These are phyloP conservation scores for Pachyuromys duprasi DNA, from an alignment of 2,797 vertebrate species.

Conservation along the genomic window DNA sequence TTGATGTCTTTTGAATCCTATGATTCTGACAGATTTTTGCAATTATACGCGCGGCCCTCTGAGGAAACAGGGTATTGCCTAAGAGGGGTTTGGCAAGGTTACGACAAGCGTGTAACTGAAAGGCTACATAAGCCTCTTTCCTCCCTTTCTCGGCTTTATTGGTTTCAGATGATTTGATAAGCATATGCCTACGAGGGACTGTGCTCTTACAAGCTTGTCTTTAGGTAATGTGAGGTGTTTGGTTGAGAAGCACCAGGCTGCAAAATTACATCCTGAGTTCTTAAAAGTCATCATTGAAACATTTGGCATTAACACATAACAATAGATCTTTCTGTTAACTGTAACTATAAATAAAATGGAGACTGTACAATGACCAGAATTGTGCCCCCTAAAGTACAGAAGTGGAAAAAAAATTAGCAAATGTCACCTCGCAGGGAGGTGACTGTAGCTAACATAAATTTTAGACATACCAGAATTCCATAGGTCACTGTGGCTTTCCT, in stretches of 20 bases:
- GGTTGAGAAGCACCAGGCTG: conserved; percentile 12
- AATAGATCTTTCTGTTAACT: conserved; percentile 54
- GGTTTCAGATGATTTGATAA: conserved; percentile 63
- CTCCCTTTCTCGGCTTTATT: conserved; percentile 65
- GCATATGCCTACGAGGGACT: neutral
- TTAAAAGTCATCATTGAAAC: conserved; percentile 43
- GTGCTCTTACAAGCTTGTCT: conserved; percentile 17
- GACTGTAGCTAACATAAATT: neutral
- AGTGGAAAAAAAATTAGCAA: neutral
- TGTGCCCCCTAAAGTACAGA: neutral
- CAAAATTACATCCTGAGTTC: conserved; percentile 23
- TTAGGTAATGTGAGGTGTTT: conserved; percentile 10
- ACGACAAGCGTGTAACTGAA: conserved; percentile 62
- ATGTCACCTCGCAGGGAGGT: neutral
- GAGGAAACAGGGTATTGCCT: conserved; percentile 66
- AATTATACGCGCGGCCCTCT: conserved; percentile 68
- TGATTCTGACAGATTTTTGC: conserved; percentile 73
- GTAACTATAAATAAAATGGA: conserved; percentile 54
- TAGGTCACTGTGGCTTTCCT: neutral
- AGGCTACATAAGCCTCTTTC: conserved; percentile 7
- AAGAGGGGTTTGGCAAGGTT: conserved; percentile 73
- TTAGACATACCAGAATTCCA: neutral
- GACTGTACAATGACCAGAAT: neutral
- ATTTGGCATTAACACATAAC: conserved; percentile 9
- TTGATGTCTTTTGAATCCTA: conserved; percentile 74